These are phyloP conservation scores for Gambusia holbrooki DNA, from an alignment of 2,113 vertebrate genomes.

Conservation along the genomic window DNA sequence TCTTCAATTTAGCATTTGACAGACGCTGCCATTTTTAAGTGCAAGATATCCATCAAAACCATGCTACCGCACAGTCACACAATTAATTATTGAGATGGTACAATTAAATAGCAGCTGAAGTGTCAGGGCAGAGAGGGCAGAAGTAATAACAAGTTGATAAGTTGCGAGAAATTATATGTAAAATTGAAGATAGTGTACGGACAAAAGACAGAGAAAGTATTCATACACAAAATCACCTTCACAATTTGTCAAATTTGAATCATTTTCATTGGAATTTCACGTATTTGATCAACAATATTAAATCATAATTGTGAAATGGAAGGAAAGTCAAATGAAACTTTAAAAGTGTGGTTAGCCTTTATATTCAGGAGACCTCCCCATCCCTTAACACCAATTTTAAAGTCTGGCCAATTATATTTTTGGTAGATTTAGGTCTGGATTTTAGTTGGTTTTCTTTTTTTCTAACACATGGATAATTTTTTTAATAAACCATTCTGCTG, in stretches of 20 bases:
- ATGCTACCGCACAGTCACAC: constrained; percentile 36
- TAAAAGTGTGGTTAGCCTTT: not conserved
- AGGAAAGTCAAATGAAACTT: not conserved
- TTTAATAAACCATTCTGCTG: not conserved
- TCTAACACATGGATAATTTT: not conserved
- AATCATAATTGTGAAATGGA: not conserved
- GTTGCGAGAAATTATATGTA: constrained; percentile 30
- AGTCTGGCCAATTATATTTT: not conserved
- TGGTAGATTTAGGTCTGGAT: not conserved
- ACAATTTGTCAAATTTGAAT: not conserved
- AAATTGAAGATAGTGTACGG: constrained; percentile 3
- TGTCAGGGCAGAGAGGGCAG: constrained; percentile 54
- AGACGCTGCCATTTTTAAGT: constrained; percentile 42
- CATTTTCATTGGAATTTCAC: not conserved
- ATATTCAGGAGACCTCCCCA: too few species aligned
- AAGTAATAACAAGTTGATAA: constrained; percentile 59
- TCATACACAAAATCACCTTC: not conserved
- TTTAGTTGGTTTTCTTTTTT: not conserved
- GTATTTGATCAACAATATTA: not conserved
- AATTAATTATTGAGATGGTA: constrained; percentile 63
- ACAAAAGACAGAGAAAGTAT: not conserved
- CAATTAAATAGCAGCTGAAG: constrained; percentile 47
- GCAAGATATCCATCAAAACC: constrained; percentile 58
- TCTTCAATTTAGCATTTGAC: constrained; percentile 51
- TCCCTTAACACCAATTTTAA: too few species aligned